phyloP scores from a whole-genome alignment of 1,140 invertebrate species.

The Drosophila sturtevanti region DNA sequence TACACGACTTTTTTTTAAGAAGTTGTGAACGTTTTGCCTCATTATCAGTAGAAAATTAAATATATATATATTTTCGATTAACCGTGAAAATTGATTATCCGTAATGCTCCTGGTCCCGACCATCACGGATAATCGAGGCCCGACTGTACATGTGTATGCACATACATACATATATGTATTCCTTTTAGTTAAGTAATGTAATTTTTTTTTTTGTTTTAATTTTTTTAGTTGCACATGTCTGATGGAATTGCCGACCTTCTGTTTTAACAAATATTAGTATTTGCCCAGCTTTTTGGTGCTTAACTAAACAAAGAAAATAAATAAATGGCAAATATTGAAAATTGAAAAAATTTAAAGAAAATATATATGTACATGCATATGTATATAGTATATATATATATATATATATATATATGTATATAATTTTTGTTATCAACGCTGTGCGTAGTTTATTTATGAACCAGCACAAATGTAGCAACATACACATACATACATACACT shows the following conservation, averaged over 20 bases:
- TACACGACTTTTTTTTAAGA: too few species aligned
- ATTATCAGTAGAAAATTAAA: too few species aligned
- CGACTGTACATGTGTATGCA: too few species aligned
- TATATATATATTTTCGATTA: too few species aligned
- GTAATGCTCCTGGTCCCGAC: too few species aligned
- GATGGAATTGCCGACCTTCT: conserved; percentile 8
- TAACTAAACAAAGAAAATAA: conserved; percentile 21
- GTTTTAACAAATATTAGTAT: conserved; percentile 16
- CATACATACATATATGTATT: background rate
- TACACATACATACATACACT: conserved; percentile 11
- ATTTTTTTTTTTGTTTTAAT: conserved; percentile 8
- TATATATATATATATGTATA: too few species aligned
- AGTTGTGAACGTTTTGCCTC: too few species aligned
- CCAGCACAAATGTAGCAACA: conserved; percentile 8
- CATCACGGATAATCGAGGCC: too few species aligned
- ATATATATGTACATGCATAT: too few species aligned
- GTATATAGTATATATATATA: too few species aligned
- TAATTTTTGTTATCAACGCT: conserved; percentile 44
- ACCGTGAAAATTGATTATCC: too few species aligned
- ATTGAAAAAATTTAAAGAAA: conserved; percentile 2
- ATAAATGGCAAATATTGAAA: conserved; percentile 32
- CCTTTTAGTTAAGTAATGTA: background rate
- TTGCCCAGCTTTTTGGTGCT: conserved; percentile 38
- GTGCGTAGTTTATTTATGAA: conserved; percentile 50
- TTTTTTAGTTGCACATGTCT: background rate